Base-by-base conservation (phyloP, 2,797 vertebrate species). In the Myiothlypis coronata region DNA sequence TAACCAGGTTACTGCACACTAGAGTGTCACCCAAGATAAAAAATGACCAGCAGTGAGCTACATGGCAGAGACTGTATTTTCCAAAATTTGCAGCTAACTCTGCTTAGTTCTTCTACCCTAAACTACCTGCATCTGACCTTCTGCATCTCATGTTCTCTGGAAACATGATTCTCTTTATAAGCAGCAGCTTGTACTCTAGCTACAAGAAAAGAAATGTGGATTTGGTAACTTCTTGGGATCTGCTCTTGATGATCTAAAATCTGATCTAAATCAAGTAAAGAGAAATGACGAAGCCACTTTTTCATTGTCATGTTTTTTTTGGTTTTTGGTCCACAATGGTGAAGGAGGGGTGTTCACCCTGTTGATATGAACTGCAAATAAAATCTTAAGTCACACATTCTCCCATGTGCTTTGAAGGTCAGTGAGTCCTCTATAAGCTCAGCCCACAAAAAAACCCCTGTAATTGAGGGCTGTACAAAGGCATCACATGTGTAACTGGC, bases 81-180 rank as follows among this genome's bases (percentile, higher is more conserved):
- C 67, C 44, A 44, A 35, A 32, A 10, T 47, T 57, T 69, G 34
- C 59, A 59, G 43, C 24, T 72, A 67, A 37, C 12, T 76, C 34
- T 56, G 39, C 30, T 50, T 52, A 49, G 5, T n/a, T 69, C 61
- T 83, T 92, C 83, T 83, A 56, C 84, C 56, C 15, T 3, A 95
- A 86, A 83, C 57, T 76, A 69, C 64, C 44, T 90, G 39, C 77
- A 70, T 57, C 65, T 94, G 69, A 83, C 24, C 43, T 80, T 32
- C 35, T 77, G 75, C 20, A 80, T 60, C 50, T 83, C 23, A 5
- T 72, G 67, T 53, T 93, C 89, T 91, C 87, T 84, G 71, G 53
- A 89, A 89, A 75, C 26, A 52, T 5, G 21, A 69, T 87, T 84
- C 71, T 94, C n/a, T 90, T 84, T 75, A 44, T 70, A 95, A 80